Evolutionary conservation across 2,797 vertebrate species (phyloP), one percentile per base, ranked within the genome.

Genomic region (Lepus oiostolus): DNA sequence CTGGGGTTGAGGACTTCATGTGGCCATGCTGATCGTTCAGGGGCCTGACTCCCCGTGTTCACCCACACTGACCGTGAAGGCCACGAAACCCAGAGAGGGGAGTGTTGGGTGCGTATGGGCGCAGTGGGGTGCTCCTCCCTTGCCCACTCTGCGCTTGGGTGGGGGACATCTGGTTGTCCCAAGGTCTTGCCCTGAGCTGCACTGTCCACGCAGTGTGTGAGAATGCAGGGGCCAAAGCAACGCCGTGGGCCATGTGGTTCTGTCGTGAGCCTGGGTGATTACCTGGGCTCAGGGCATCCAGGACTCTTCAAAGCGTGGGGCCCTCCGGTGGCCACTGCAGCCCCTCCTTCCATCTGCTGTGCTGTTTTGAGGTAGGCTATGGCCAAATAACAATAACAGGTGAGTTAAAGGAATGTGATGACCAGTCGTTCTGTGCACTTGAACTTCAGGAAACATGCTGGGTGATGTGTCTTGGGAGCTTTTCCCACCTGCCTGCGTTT

Each of bases 31-130:
- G n/a, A 50, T 52, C n/a, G n/a, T 14, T 5, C 5, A 7, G 32
- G 83, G 19, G 1, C 85, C 63, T 54, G 28, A n/a, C 38, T n/a
- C 68, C 8, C 21, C 8, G 19, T 24, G 19, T 30, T 42, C 8
- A 7, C 21, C 13, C 7, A 13, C 0, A 1, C 13, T 12, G 5
- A 76, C 32, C 47, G 24, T 19, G 22, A 0, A 7, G 52, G 9
- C n/a, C 42, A 10, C 52, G 16, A 76, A 67, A 88, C 9, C 38
- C 12, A 5, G n/a, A 17, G 80, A 90, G 22, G 54, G 14, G 14
- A 35, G 9, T 26, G 47, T 2, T 75, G 60, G 74, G 70, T 81
- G 54, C 28, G 4, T 1, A 0, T 10, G 26, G 50, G 74, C 32
- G 82, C 79, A 22, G 0, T 5, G 47, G 21, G 47, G 38, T 26